A percentile compares a stretch with the other conserved stretches of the same genome.
Evolutionary conservation across 2,797 vertebrate genomes (phyloP).

Genomic region (Aythya fuligula): DNA sequence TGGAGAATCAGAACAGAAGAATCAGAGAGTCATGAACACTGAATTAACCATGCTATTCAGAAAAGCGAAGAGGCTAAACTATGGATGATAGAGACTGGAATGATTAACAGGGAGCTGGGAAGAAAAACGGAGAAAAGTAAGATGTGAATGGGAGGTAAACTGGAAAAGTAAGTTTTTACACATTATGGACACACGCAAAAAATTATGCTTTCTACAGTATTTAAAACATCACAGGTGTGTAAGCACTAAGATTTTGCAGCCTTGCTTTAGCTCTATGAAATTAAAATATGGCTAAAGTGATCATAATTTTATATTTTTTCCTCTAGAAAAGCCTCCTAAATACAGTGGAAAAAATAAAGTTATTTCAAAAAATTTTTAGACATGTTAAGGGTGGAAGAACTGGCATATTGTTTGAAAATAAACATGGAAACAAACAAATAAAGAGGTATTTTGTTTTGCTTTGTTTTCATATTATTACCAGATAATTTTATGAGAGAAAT

Average conservation of each 20-base stretch:
- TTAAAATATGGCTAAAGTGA: neutral
- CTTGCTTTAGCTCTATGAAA: neutral
- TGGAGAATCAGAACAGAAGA: neutral
- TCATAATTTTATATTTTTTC: neutral
- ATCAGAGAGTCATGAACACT: neutral
- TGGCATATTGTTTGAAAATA: neutral
- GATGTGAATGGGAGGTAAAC: neutral
- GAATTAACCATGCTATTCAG: neutral
- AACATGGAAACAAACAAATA: neutral
- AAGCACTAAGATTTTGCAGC: neutral
- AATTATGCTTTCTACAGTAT: fast-evolving
- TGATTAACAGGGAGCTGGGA: neutral
- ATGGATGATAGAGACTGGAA: neutral
- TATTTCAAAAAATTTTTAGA: neutral
- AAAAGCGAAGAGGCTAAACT: neutral
- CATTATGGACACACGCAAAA: neutral
- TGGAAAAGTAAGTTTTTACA: neutral
- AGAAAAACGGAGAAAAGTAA: neutral
- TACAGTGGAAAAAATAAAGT: neutral
- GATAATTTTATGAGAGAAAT: neutral
- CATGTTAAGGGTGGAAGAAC: neutral
- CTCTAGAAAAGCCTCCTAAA: neutral
- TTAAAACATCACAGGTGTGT: neutral
- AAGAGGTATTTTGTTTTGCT: neutral
- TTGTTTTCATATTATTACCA: neutral